Base-by-base conservation (phyloP, 2,113 vertebrate species). In the Pampusana beccarii region DNA sequence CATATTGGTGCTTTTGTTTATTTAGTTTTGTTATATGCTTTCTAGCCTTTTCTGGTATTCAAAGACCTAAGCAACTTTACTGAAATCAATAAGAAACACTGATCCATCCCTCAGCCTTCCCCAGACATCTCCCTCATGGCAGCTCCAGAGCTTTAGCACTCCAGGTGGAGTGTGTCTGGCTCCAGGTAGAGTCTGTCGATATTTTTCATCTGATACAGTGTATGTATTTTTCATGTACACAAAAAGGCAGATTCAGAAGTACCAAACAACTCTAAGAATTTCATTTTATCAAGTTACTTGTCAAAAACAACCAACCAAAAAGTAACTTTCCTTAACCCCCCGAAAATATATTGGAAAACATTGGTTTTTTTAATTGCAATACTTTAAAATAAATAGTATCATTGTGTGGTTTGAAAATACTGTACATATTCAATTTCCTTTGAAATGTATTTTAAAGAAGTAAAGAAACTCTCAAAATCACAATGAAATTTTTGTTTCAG, bases 101-200 rank as follows among this genome's bases (percentile, higher is more conserved):
- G 90, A 83, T 90, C 46, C 34, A 73, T 85, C 20, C 40, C 3
- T 57, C 9, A 58, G 0, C 46, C 50, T 73, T 75, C 36, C 62
- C 14, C 48, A 91, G 90, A 77, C 8, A 92, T 94, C 67, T 94
- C 50, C 64, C 64, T 56, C 0, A 25, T 42, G 66, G 54, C 3
- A 1, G 11, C 29, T 95, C 74, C 62, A 86, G n/a, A 75, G 56
- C 74, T 95, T 93, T 66, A 88, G 62, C 51, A 71, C 72, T 78
- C 36, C 58, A 78, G 64, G 92, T 97, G 51, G 70, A 94, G 28
- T 86, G 25, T 58, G 82, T 92, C 92, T 94, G 88, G 83, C 95
- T 94, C 86, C 94, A 94, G 92, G 92, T 93, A 88, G 81, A 88
- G 36, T 83, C 81, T 92, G 91, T 93, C 94, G 88, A 84, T 96